These are phyloP conservation scores for Maconellicoccus hirsutus DNA, from an alignment of 1,140 invertebrate genomes.

Conservation along the genomic window DNA sequence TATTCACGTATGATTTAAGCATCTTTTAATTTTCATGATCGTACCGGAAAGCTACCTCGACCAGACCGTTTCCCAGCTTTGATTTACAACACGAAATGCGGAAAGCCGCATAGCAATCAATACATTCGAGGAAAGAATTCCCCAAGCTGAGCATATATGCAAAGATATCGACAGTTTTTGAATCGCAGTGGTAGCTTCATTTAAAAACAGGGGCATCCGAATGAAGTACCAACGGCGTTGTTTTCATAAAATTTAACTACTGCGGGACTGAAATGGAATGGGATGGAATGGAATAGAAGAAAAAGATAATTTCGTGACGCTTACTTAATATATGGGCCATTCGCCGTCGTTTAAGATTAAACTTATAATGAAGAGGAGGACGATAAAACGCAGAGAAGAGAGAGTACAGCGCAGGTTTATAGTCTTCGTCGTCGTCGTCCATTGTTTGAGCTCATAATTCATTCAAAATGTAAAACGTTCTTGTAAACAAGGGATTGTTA, in stretches of 20 bases:
- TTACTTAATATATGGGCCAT: conserved; percentile 22
- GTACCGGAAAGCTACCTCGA: no score
- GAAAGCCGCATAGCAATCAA: no score
- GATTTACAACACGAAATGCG: no score
- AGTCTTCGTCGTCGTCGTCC: conserved; percentile 20
- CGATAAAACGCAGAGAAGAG: conserved; percentile 11
- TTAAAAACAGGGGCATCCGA: background rate
- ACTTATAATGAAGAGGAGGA: conserved; percentile 19
- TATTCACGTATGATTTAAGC: no score
- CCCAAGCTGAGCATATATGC: background rate
- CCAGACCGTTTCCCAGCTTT: no score
- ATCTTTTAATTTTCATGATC: no score
- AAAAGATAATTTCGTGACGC: conserved; percentile 21
- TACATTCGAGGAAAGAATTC: no score
- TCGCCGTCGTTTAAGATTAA: conserved; percentile 22
- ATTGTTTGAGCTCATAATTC: conserved; percentile 22
- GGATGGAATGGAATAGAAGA: conserved; percentile 18
- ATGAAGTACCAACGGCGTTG: background rate
- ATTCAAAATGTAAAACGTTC: conserved; percentile 20
- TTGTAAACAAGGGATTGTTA: conserved; percentile 22
- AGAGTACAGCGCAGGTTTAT: conserved; percentile 18
- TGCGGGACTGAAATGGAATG: conserved; percentile 11
- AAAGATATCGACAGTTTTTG: background rate
- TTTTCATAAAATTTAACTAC: conserved; percentile 21
- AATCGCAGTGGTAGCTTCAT: background rate